Evolutionary conservation across 2,797 vertebrate genomes (phyloP), one percentile per base, ranked within the genome.

Genomic region (Artibeus lituratus): DNA sequence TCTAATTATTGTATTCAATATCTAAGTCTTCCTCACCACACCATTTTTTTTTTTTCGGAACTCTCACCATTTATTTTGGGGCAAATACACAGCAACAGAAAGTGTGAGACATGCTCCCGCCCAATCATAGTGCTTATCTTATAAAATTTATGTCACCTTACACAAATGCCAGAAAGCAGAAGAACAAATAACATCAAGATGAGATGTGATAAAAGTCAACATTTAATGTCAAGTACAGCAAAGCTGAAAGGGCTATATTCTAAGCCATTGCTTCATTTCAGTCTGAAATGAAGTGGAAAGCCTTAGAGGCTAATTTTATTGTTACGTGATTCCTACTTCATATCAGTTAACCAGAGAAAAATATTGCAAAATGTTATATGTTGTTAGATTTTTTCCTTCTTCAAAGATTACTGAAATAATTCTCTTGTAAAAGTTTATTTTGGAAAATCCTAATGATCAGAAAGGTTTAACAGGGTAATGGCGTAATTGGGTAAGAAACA

Each of bases 331-430:
- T 92, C 35, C 72, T 86, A 86, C 32, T 94, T 90, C 49, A 3
- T 59, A 59, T 42, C 47, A 57, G 37, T 49, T 86, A 88, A 47
- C 57, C 62, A 91, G 72, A 94, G 24, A 49, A 81, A 90, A 88
- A 81, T 80, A 85, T 67, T 69, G 3, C 14, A 55, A 96, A 91
- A 62, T 37, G 12, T 78, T 51, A 44, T 67, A 73, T 39, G 10
- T 55, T 90, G 51, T 35, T 80, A 78, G 35, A 87, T 24, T 87
- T 87, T 91, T 91, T 72, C 8, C 39, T 89, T 44, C 21, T 94
- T 19, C 12, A 77, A 5, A 91, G 80, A 92, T 24, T 80, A 80
- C 16, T 77, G n/a, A 95, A 94, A 81, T 91, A 92, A 93, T 96
- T 59, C 14, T 81, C 21, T 80, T 65, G 62, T 59, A 86, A 95